Base-by-base conservation (phyloP, 2,888 invertebrate genomes). In the Diaphora mendica region DNA sequence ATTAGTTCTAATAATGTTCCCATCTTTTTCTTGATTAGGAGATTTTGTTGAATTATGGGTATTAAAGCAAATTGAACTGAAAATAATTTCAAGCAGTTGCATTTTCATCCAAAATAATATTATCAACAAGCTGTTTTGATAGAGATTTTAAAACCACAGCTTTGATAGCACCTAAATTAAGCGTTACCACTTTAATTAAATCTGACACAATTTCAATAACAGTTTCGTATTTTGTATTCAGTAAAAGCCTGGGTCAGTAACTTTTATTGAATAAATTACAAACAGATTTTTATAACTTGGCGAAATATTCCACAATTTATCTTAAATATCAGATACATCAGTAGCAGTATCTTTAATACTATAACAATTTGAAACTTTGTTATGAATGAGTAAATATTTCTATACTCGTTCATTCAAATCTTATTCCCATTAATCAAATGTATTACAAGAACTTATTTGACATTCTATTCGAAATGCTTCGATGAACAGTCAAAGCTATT, bases 401-500 rank as follows among this genome's bases (percentile, higher is more conserved):
- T 51, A 70, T 70, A 75, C 64, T 72, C 51, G 67, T 75, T 72
- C 70, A 72, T 72, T 72, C 66, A 72, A 75, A 71, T 33, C 51
- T 42, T 72, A 70, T 55, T 68, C 55, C 69, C 74, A 75, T 79
- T 82, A 76, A 79, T 75, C 77, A 75, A 70, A 71, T 75, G 68
- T 70, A 75, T 70, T 77, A 82, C 73, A 79, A 76, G 75, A 78
- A 74, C 66, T 71, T 76, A 82, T 85, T 85, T 84, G 80, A 79
- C 80, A 85, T 78, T 75, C 78, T 70, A 66, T 82, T 80, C 76
- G 75, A 79, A 83, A 78, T 74, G 76, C 76, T 70, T 64, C 68
- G 71, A 76, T 70, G 71, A 79, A 67, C 73, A 79, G 76, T 77
- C 74, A 64, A 73, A 77, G 77, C 71, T 76, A 73, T 81, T 77